These are phyloP conservation scores for Cynopterus brachyotis DNA, from an alignment of 2,113 vertebrate genomes.

Conservation along the genomic window DNA sequence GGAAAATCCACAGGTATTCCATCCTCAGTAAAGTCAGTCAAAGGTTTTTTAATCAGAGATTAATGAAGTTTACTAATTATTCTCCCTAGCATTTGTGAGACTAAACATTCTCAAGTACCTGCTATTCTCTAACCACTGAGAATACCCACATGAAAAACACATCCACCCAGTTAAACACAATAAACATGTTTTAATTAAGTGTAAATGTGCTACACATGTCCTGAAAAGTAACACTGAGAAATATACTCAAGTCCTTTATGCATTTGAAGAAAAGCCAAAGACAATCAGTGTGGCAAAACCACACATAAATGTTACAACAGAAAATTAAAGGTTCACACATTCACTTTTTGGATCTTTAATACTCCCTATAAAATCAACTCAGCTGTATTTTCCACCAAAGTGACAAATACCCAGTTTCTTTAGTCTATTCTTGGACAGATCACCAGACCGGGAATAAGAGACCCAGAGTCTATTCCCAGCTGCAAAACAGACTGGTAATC, in stretches of 20 bases:
- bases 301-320: constrained; percentile 47
- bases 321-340: constrained; percentile 14
- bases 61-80: constrained; percentile 46
- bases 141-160: constrained; percentile 26
- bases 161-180: constrained; percentile 21
- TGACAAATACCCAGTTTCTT: constrained; percentile 71
- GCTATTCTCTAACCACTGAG: constrained; percentile 33
- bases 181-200: constrained; percentile 45
- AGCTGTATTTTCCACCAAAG: constrained; percentile 65
- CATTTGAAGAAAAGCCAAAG: constrained; percentile 42
- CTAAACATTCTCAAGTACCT: constrained; percentile 23
- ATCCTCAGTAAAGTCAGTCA: constrained; percentile 31
- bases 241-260: constrained; percentile 8
- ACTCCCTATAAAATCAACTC: constrained; percentile 50
- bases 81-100: constrained; percentile 14
- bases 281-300: background rate
- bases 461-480: constrained; percentile 64
- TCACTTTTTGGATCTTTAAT: constrained; percentile 49
- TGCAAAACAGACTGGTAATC: constrained; percentile 63
- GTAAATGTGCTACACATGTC: constrained; percentile 41
- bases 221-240: constrained; percentile 19
- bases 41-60: constrained; percentile 40
- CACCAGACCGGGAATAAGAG: constrained; percentile 74
- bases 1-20: constrained; percentile 26
- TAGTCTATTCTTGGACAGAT: constrained; percentile 70